A percentile compares a stretch with the other conserved stretches of the same genome.
phyloP scores from a whole-genome alignment of 2,888 invertebrate genomes.

The Hypomecis punctinalis region DNA sequence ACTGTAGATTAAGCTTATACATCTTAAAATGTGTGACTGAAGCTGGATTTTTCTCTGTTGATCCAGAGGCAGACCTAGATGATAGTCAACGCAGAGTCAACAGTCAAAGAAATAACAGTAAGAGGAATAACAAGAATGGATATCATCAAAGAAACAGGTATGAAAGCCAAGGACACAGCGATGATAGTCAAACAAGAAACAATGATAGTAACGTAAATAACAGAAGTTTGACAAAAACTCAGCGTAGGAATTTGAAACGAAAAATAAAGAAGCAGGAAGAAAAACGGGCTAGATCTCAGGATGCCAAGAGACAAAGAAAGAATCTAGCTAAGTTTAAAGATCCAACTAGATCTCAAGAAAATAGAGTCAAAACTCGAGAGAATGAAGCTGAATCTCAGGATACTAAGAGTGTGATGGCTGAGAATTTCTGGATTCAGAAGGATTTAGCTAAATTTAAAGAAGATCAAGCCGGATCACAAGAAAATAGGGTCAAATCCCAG shows the following conservation, averaged over 20 bases:
- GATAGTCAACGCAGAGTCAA: neutral
- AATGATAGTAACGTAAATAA: neutral
- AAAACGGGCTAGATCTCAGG: neutral
- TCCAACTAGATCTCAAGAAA: neutral
- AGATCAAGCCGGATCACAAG: neutral
- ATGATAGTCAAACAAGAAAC: neutral
- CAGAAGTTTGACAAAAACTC: neutral
- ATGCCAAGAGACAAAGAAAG: neutral
- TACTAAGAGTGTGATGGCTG: too few species aligned
- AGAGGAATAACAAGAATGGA: neutral
- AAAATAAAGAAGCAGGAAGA: neutral
- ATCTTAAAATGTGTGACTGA: neutral
- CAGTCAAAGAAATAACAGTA: neutral
- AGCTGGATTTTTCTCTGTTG: conserved; percentile 23
- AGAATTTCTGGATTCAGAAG: too few species aligned
- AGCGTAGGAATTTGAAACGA: neutral
- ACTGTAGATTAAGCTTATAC: too few species aligned
- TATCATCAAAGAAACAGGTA: conserved; percentile 2
- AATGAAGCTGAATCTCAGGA: neutral
- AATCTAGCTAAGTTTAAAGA: neutral
- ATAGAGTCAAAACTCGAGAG: neutral
- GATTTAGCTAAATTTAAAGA: too few species aligned
- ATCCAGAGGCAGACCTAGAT: conserved; percentile 8
- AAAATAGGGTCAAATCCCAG: neutral
- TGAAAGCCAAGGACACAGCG: neutral